These are phyloP conservation scores for Scomber japonicus DNA, from an alignment of 2,113 vertebrate species.

Conservation along the genomic window DNA sequence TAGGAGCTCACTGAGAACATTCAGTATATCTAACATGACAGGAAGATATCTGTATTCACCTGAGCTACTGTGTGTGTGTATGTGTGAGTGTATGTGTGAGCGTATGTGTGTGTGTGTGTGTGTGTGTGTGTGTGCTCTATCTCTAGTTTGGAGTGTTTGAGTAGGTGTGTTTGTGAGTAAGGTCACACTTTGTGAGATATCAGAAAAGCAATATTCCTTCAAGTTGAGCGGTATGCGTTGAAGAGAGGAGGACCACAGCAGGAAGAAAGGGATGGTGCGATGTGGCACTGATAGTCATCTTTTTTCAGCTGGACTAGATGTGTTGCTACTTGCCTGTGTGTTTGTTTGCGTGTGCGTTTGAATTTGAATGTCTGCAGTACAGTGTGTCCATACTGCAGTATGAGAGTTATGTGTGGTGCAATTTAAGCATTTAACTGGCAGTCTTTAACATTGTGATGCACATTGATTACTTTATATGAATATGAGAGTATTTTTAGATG, in stretches of 20 bases:
- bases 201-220: conserved; percentile 74
- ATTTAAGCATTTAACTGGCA: conserved; percentile 11
- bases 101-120: conserved; percentile 11
- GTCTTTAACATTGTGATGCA: background rate
- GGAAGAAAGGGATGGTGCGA: conserved; percentile 55
- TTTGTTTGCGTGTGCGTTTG: background rate
- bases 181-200: conserved; percentile 73
- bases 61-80: background rate
- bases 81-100: conserved; percentile 5
- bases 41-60: conserved; percentile 70
- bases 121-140: conserved; percentile 31
- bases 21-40: conserved; percentile 60
- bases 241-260: conserved; percentile 42
- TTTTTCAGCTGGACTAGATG: conserved; percentile 41
- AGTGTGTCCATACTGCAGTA: background rate
- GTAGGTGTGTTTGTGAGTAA: conserved; percentile 57
- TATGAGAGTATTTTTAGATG: background rate
- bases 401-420: background rate
- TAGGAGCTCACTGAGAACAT: conserved; percentile 38
- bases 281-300: conserved; percentile 55
- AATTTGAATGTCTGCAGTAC: conserved; percentile 24
- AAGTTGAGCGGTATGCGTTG: conserved; percentile 47
- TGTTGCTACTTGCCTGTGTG: conserved; percentile 15
- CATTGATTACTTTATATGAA: background rate
- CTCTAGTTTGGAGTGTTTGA: conserved; percentile 50